Evolutionary conservation across 2,113 vertebrate genomes (phyloP).

Genomic region (Bubo bubo): DNA sequence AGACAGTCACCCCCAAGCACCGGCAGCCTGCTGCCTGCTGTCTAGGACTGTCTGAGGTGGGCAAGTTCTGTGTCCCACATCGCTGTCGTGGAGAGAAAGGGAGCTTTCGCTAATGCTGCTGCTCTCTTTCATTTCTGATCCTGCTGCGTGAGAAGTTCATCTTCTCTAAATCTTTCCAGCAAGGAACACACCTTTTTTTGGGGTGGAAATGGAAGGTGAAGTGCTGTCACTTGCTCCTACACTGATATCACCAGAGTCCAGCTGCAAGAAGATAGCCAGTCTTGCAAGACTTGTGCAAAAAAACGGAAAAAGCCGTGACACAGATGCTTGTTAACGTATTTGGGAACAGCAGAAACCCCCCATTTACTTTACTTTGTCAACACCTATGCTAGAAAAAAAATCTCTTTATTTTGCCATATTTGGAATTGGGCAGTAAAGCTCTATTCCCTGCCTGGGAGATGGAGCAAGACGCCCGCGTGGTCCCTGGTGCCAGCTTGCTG

Average conservation of each 20-base stretch:
- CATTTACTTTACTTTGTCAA: background rate
- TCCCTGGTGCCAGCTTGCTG: background rate
- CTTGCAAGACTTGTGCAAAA: background rate
- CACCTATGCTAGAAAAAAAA: background rate
- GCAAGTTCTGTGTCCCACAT: background rate
- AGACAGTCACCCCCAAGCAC: background rate
- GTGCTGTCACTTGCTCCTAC: background rate
- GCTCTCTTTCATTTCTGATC: background rate
- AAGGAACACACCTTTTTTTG: background rate
- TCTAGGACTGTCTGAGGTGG: background rate
- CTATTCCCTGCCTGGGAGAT: background rate
- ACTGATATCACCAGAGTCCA: background rate
- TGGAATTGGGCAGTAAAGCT: background rate
- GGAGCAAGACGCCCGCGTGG: background rate
- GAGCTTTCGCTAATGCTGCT: background rate
- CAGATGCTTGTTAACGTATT: background rate
- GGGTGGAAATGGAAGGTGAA: background rate
- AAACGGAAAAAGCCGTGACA: background rate
- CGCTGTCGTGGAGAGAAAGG: accelerated
- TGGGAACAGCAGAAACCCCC: background rate
- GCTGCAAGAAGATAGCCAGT: background rate
- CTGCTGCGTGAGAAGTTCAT: background rate
- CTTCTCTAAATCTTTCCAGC: background rate
- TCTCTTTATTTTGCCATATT: background rate
- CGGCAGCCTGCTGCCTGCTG: background rate